Conservation (phyloP, 2,113 vertebrate genomes). For the Etheostoma spectabile region DNA sequence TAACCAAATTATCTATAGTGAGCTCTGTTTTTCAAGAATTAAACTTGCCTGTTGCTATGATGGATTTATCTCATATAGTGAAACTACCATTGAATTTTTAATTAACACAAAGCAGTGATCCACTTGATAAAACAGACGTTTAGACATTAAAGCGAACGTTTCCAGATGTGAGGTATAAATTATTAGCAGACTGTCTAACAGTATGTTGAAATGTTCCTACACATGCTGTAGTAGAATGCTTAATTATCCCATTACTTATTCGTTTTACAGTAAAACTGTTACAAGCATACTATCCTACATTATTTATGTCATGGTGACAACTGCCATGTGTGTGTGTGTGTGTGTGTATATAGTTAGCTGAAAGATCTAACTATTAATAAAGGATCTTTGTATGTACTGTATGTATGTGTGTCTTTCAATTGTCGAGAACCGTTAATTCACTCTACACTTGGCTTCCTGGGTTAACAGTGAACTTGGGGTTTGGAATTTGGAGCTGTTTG, state of each 20-base stretch:
- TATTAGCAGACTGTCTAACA: background rate
- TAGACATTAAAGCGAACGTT: background rate
- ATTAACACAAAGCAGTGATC: background rate
- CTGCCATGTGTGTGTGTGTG: too few relatives aligned
- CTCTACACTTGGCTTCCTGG: too few relatives aligned
- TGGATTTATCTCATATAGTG: background rate
- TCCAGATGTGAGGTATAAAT: background rate
- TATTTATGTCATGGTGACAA: background rate
- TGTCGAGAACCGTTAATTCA: too few relatives aligned
- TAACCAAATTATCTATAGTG: too few relatives aligned
- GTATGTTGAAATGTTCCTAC: background rate
- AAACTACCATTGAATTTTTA: background rate
- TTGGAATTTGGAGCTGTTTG: too few relatives aligned
- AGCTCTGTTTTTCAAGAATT: background rate
- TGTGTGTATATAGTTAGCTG: background rate
- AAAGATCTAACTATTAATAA: too few relatives aligned
- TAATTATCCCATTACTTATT: background rate
- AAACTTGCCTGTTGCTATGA: background rate
- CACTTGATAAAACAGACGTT: background rate
- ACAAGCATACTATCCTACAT: background rate
- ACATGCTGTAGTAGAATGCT: background rate
- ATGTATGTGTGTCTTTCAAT: too few relatives aligned
- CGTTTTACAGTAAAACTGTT: conserved; percentile 2
- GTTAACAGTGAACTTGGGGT: too few relatives aligned
- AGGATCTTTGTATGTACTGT: too few relatives aligned